These are phyloP conservation scores for Hypselothyrea guttata DNA, from an alignment of 2,888 invertebrate species.

Conservation along the genomic window DNA sequence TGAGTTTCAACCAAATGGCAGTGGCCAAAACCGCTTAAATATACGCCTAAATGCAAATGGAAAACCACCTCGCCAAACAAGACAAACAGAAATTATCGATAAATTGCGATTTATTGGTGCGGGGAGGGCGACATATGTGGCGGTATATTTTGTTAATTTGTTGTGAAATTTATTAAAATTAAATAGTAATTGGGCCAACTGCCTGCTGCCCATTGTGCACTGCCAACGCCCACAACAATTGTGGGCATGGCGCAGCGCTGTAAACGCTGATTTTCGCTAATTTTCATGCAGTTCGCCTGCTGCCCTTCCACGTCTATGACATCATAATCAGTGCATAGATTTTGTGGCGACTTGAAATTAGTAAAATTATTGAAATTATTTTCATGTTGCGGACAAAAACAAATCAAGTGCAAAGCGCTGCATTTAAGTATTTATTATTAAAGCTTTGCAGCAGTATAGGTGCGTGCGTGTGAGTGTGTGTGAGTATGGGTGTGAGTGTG, in stretches of 20 bases:
- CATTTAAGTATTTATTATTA: slow-evolving; percentile 25
- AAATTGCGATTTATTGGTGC: slow-evolving; percentile 41
- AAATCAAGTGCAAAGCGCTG: slow-evolving; percentile 23
- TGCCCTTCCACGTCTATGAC: slow-evolving; percentile 62
- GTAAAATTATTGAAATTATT: no score
- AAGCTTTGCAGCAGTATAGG: slow-evolving; percentile 8
- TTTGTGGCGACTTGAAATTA: slow-evolving; percentile 53
- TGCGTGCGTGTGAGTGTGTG: slow-evolving; percentile 1
- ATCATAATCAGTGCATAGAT: slow-evolving; percentile 62
- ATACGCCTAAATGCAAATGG: slow-evolving; percentile 2
- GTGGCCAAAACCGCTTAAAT: background rate
- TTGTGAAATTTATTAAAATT: slow-evolving; percentile 50
- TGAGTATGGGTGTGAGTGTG: background rate
- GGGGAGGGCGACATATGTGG: slow-evolving; percentile 54
- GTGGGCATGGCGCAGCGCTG: slow-evolving; percentile 13
- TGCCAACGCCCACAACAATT: slow-evolving; percentile 6
- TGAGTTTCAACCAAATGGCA: slow-evolving; percentile 25
- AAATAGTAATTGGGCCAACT: slow-evolving; percentile 18
- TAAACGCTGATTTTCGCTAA: slow-evolving; percentile 31
- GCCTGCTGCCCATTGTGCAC: slow-evolving; percentile 11
- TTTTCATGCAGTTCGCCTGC: slow-evolving; percentile 32
- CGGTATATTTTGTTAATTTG: slow-evolving; percentile 58
- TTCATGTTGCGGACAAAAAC: slow-evolving; percentile 42
- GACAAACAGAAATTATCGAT: slow-evolving; percentile 44
- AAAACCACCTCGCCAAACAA: slow-evolving; percentile 26